Conservation (phyloP, 1,140 invertebrate genomes). For the Lucilia sericata region DNA sequence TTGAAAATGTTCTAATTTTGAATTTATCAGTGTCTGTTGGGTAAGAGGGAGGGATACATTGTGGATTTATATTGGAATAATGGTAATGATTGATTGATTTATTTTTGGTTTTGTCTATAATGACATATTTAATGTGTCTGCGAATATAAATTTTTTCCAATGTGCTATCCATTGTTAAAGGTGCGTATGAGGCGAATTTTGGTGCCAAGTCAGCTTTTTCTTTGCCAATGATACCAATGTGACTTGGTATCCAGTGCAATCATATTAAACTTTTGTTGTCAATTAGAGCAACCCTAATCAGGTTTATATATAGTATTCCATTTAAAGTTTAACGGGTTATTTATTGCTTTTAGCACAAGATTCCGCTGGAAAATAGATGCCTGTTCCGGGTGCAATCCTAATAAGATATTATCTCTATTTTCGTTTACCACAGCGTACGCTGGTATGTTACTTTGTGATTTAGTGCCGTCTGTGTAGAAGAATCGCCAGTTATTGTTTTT, state of each 20-base stretch:
- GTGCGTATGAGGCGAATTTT: not conserved
- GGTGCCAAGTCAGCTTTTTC: not conserved
- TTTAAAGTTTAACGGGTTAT: not conserved
- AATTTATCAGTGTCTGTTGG: not conserved
- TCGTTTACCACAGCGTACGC: not conserved
- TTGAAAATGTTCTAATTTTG: conserved; percentile 22
- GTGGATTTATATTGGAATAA: not conserved
- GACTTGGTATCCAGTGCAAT: not conserved
- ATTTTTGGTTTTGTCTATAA: too few relatives aligned
- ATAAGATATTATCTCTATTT: not conserved
- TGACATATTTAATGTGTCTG: too few relatives aligned
- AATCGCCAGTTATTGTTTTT: not conserved
- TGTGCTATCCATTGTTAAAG: not conserved
- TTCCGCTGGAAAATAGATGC: not conserved
- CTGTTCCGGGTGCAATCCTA: not conserved
- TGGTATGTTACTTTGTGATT: not conserved
- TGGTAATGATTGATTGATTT: not conserved
- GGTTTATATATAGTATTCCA: not conserved
- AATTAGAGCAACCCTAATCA: not conserved
- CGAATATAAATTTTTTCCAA: not conserved
- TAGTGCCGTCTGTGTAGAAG: not conserved
- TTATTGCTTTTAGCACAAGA: not conserved
- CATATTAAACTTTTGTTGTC: not conserved
- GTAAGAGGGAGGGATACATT: not conserved
- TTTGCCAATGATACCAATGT: not conserved